phyloP scores from a whole-genome alignment of 2,888 invertebrate species.

The Cyaniris semiargus region DNA sequence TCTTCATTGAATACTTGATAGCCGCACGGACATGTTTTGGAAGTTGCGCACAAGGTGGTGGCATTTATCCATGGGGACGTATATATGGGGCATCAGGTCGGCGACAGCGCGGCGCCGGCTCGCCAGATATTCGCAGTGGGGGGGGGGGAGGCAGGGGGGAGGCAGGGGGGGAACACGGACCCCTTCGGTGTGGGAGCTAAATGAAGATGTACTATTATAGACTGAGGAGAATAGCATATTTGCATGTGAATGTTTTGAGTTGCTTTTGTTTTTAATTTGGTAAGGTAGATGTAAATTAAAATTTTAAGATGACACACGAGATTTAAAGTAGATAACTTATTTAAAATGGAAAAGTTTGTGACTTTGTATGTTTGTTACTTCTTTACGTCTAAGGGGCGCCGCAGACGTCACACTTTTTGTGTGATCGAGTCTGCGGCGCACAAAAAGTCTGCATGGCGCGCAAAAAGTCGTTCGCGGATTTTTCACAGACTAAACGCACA shows the following conservation, averaged over 20 bases:
- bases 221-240: neutral
- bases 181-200: neutral
- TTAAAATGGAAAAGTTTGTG: too few relatives aligned
- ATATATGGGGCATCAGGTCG: constrained; percentile 35
- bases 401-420: too few relatives aligned
- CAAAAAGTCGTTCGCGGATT: too few relatives aligned
- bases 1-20: too few relatives aligned
- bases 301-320: neutral
- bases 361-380: too few relatives aligned
- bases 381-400: too few relatives aligned
- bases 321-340: too few relatives aligned
- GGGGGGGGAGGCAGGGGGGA: neutral
- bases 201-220: neutral
- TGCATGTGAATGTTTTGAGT: neutral
- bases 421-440: too few relatives aligned
- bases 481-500: too few relatives aligned
- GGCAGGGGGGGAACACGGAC: neutral
- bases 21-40: neutral
- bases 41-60: neutral
- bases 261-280: neutral
- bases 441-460: too few relatives aligned
- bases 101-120: constrained; percentile 44
- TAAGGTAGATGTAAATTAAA: neutral
- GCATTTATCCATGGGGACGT: constrained; percentile 5
- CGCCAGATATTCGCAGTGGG: constrained; percentile 20